A percentile compares a stretch with the other conserved stretches of the same genome.
These are phyloP conservation scores for Hoplodrina ambigua DNA, from an alignment of 2,888 invertebrate genomes.

Conservation along the genomic window DNA sequence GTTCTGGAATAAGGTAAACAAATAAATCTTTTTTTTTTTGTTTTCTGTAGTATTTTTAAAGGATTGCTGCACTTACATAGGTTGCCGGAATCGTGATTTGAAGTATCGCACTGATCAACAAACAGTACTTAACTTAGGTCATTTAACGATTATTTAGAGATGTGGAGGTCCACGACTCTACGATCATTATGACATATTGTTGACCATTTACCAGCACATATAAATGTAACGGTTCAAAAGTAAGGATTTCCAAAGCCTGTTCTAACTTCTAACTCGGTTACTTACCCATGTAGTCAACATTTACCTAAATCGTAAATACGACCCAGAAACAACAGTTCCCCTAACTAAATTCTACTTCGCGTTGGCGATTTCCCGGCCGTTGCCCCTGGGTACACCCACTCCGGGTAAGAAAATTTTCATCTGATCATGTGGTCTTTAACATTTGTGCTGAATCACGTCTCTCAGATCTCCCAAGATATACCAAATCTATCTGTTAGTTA, in stretches of 20 bases:
- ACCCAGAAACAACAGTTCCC: conserved; percentile 50
- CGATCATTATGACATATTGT: background rate
- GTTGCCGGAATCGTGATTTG: background rate
- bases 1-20: conserved; percentile 7
- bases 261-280: conserved; percentile 6
- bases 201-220: background rate
- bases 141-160: background rate
- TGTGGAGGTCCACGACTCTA: background rate
- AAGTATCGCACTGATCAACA: background rate
- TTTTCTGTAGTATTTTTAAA: conserved; percentile 1
- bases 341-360: conserved; percentile 52
- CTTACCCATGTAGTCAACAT: conserved; percentile 30
- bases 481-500: background rate
- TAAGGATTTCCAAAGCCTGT: conserved; percentile 1
- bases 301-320: conserved; percentile 52
- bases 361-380: conserved; percentile 53
- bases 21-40: background rate
- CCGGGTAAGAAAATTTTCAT: conserved; percentile 34
- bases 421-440: conserved; percentile 36
- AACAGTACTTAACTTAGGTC: background rate
- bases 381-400: conserved; percentile 51
- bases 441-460: conserved; percentile 14
- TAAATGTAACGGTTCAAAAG: background rate
- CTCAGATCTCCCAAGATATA: conserved; percentile 6
- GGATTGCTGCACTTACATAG: conserved; percentile 13